Evolutionary conservation across 2,888 invertebrate species (phyloP), one percentile per base, ranked within the genome.

Genomic region (Ditula angustiorana): DNA sequence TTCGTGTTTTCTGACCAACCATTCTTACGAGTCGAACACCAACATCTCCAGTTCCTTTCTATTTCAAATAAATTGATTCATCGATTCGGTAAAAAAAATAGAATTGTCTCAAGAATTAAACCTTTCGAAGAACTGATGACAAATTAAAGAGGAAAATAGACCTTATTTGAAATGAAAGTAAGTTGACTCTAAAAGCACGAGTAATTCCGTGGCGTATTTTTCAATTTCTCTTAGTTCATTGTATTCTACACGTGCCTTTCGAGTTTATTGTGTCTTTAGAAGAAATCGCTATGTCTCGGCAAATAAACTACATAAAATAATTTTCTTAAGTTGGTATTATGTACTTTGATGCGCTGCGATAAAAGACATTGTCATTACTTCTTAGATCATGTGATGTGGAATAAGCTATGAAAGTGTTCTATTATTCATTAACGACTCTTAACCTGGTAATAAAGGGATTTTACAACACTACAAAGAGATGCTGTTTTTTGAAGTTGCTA

Each of bases 251-350:
- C 50, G 21, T 16, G 50, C 28, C 47, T 47, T 33, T 24, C 30
- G 16, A 59, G 26, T 41, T 49, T 23, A 58, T 57, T 33, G 11
- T 33, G 44, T 46, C n/a, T 30, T 33, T 35, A 35, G 23, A 58
- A 24, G 35, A 24, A 58, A 35, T 21, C 16, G 24, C 5, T 50
- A 41, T 16, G 10, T 44, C 35, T 35, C 5, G n/a, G n/a, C n/a
- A 13, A 13, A 16, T 37, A 16, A 13, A 24, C 23, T 13, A 7
- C 37, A 21, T n/a, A 16, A 55, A 11, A 26, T 41, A 26, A 16
- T 55, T 37, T 37, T 37, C 16, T 55, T 5, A 7, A 10, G 10
- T 26, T 19, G 47, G 24, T 7, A 49, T 49, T 26, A n/a, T n/a
- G n/a, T n/a, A 16, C 37, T 41, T 10, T 19, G 5, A n/a, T 33